Conservation (phyloP, 2,113 vertebrate genomes). For the Neodontobutis hainanensis region DNA sequence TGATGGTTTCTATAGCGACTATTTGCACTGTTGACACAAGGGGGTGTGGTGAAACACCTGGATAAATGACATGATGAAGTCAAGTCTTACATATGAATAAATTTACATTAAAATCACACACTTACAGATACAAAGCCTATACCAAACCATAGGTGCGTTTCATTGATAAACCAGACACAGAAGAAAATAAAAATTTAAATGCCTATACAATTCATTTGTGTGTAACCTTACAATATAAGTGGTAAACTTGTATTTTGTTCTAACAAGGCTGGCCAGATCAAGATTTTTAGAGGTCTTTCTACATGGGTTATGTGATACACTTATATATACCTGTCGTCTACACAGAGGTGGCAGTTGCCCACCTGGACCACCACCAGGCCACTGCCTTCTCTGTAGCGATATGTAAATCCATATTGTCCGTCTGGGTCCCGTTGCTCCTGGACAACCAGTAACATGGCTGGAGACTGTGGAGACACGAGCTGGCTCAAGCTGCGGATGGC, state of each 20-base stretch:
- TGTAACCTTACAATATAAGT: no score
- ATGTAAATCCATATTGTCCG: conserved; percentile 68
- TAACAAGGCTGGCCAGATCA: no score
- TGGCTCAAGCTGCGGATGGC: conserved; percentile 66
- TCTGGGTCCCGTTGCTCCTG: conserved; percentile 52
- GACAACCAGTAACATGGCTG: conserved; percentile 69
- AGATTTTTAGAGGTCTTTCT: no score
- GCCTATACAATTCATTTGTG: no score
- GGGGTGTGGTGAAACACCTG: conserved; percentile 4
- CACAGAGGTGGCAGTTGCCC: conserved; percentile 59
- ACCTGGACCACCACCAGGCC: conserved; percentile 68
- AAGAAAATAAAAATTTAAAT: no score
- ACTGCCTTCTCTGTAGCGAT: conserved; percentile 39
- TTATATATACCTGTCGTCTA: conserved; percentile 71
- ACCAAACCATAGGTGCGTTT: no score
- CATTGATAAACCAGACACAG: no score
- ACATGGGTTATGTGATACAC: no score
- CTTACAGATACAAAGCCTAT: no score
- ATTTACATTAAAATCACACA: no score
- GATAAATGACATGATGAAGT: conserved; percentile 37
- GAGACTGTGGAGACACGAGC: conserved; percentile 70
- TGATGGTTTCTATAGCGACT: conserved; percentile 60
- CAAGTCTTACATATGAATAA: conserved; percentile 26
- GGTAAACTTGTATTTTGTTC: no score
- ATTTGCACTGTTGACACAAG: conserved; percentile 28